These are phyloP conservation scores for Drosophila meridionalis DNA, from an alignment of 2,888 invertebrate genomes.

Conservation along the genomic window DNA sequence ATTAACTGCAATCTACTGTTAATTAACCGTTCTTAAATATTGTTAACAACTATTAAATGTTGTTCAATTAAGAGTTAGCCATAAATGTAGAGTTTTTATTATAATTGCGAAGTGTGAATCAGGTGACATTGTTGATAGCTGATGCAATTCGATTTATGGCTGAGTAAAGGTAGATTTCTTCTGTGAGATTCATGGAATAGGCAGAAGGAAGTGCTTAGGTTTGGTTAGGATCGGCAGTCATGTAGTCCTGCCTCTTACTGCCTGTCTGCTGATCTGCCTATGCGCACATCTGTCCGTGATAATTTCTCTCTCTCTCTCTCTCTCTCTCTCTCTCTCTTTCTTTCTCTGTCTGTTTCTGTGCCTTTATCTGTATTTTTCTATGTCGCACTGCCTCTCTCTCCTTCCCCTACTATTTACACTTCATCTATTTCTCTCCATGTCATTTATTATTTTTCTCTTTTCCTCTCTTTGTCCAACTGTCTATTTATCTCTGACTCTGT, in stretches of 20 bases:
- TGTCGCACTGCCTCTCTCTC: too few relatives aligned
- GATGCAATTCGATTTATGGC: constrained; percentile 14
- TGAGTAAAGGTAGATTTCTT: not conserved
- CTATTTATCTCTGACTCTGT: not conserved
- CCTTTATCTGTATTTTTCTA: too few relatives aligned
- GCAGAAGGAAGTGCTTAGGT: not conserved
- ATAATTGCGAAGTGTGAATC: constrained; percentile 7
- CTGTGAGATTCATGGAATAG: not conserved
- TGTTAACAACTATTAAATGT: constrained; percentile 16
- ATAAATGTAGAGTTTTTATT: not conserved
- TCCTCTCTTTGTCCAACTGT: not conserved
- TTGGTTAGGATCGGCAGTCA: too few relatives aligned
- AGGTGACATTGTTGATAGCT: constrained; percentile 10
- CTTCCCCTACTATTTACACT: too few relatives aligned
- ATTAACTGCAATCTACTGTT: constrained; percentile 25
- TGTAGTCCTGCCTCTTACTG: too few relatives aligned
- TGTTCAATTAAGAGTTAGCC: constrained; percentile 20
- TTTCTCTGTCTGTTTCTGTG: too few relatives aligned
- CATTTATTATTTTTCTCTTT: too few relatives aligned
- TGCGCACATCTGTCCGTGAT: too few relatives aligned
- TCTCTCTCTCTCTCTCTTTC: too few relatives aligned
- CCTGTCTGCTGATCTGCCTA: too few relatives aligned
- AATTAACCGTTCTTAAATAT: constrained; percentile 39
- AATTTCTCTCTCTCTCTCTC: too few relatives aligned
- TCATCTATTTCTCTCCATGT: too few relatives aligned